Evolutionary conservation across 2,888 invertebrate species (phyloP), one percentile per base, ranked within the genome.

Genomic region (Nycteola revayana): DNA sequence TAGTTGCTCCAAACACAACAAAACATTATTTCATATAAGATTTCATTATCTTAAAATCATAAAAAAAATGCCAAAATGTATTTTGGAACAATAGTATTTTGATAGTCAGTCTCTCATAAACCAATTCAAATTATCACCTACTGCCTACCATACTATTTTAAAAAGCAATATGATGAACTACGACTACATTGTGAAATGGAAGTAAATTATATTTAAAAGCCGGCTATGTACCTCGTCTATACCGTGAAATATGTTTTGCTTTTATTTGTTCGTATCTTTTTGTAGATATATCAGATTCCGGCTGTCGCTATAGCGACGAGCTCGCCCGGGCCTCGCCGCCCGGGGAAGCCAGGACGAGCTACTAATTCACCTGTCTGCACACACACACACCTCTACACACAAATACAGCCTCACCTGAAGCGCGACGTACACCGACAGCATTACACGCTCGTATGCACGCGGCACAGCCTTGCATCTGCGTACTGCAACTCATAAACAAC

Each of bases 301-400:
- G 70, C 64, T 69, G 82, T 83, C 69, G 65, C 70, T 66, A 81
- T 82, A 74, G 66, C 67, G 64, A 84, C 82, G 71, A 67, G 74
- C 73, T 70, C 72, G 67, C 67, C 74, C 74, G 73, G 75, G 69
- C 39, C 63, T 48, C 58, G 63, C 67, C 64, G 64, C 66, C 67
- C 72, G 52, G 63, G 65, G 58, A 56, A 65, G 58, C 64, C 68
- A 62, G 66, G 60, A 55, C 70, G 66, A 59, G 62, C 63, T 54
- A 59, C 68, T 69, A 72, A 70, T 66, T 80, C 74, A 81, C 76
- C 82, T 80, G 75, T 65, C 70, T 59, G 65, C 79, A 70, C 47
- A 23, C 46, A 42, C 43, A 26, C 33, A 25, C 36, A 39, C 27
- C 36, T 52, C 52, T 46, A 18, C 26, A 28, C 27, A 32, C 33